These are phyloP conservation scores for Catocala fraxini DNA, from an alignment of 2,888 invertebrate species.

Conservation along the genomic window DNA sequence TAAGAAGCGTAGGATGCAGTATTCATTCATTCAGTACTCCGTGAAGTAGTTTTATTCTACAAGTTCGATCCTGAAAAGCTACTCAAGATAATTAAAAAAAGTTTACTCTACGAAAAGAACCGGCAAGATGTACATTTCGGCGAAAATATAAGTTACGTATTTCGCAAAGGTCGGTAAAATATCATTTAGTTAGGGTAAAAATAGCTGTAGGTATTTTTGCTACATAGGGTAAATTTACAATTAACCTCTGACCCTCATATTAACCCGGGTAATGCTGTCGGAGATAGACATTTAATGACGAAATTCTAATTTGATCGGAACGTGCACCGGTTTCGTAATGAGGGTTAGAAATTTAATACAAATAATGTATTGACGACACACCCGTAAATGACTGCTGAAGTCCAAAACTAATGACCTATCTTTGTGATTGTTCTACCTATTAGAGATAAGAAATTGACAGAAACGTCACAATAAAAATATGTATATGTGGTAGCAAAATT, in stretches of 20 bases:
- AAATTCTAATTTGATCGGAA: slow-evolving; percentile 27
- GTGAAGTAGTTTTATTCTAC: no score
- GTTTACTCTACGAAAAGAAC: no score
- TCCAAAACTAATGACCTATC: no score
- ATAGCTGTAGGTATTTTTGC: slow-evolving; percentile 17
- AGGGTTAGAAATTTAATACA: slow-evolving; percentile 3
- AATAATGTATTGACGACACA: neutral
- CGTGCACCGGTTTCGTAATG: slow-evolving; percentile 9
- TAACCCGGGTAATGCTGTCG: slow-evolving; percentile 20
- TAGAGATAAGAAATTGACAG: no score
- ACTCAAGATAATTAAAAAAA: no score
- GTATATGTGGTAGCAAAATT: no score
- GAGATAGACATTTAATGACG: slow-evolving; percentile 17
- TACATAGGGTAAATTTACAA: slow-evolving; percentile 19
- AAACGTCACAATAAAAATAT: no score
- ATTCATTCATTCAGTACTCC: no score
- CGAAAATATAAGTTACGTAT: slow-evolving; percentile 2
- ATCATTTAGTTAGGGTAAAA: slow-evolving; percentile 8
- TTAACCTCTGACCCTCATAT: slow-evolving; percentile 33
- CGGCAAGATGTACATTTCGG: neutral
- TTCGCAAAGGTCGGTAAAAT: slow-evolving; percentile 5
- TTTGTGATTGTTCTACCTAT: no score
- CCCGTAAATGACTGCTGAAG: no score
- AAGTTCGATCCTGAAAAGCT: no score
- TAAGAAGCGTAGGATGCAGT: no score